Percentiles rank a stretch among this genome's conserved stretches.
Evolutionary conservation across 2,797 vertebrate species (phyloP).

Genomic region (Micrastur ruficollis): DNA sequence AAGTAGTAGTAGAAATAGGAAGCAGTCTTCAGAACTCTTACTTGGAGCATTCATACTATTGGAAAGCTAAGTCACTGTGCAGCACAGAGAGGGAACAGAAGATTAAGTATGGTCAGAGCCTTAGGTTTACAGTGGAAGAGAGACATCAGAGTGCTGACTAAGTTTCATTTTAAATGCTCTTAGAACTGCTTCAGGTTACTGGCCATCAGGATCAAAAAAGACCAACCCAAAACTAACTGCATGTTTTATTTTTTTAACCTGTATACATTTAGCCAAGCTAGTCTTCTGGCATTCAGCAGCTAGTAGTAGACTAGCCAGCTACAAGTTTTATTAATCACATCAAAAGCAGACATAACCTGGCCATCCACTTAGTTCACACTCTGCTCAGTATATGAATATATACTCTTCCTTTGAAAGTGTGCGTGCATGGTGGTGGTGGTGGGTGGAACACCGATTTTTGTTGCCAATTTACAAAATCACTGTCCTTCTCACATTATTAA

Average conservation of each 20-base stretch:
- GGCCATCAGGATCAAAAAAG: background rate
- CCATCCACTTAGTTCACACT: background rate
- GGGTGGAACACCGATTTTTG: background rate
- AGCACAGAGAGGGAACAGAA: background rate
- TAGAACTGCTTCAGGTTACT: background rate
- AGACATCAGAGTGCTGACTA: background rate
- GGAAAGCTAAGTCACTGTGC: background rate
- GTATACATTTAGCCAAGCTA: background rate
- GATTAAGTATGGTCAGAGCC: background rate
- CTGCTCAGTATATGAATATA: background rate
- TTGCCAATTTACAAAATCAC: background rate
- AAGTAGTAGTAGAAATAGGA: background rate
- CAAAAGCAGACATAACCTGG: background rate
- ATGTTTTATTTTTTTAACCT: background rate
- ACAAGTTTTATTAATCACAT: background rate
- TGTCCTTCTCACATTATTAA: background rate
- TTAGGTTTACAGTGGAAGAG: background rate
- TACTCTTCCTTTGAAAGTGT: background rate
- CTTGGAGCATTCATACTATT: background rate
- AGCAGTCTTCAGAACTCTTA: background rate
- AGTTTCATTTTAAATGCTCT: background rate
- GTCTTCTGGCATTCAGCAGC: background rate
- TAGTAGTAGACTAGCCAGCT: background rate
- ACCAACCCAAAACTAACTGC: background rate
- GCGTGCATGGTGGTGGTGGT: fast-evolving